These are phyloP conservation scores for Hyles euphorbiae DNA, from an alignment of 1,140 invertebrate species.

Conservation along the genomic window DNA sequence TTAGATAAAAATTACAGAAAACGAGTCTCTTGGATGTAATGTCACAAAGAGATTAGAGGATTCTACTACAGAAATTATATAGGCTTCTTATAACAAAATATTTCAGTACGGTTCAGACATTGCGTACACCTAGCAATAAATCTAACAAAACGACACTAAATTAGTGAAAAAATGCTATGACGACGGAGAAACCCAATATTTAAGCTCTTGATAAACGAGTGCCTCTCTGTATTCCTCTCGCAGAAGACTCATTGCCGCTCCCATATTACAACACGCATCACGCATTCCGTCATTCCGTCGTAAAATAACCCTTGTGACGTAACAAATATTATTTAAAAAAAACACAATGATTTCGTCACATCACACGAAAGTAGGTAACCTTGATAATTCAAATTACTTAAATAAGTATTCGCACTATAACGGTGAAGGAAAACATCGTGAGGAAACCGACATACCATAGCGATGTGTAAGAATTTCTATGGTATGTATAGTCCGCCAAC, in stretches of 20 bases:
- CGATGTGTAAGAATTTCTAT: no score
- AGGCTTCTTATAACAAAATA: background rate
- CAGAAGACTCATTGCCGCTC: slow-evolving; percentile 6
- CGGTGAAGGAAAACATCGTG: no score
- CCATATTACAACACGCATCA: slow-evolving; percentile 3
- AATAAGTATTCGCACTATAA: slow-evolving; percentile 9
- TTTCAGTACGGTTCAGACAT: no score
- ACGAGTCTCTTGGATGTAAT: no score
- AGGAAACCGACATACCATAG: no score
- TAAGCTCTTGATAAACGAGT: slow-evolving; percentile 32
- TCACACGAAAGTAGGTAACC: slow-evolving; percentile 8
- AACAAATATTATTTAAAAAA: no score
- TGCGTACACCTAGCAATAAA: no score
- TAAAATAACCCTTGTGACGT: no score
- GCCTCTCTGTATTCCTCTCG: slow-evolving; percentile 28
- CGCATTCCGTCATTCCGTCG: no score
- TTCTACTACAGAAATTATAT: background rate
- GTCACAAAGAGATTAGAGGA: no score
- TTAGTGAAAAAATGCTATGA: slow-evolving; percentile 32
- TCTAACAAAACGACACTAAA: slow-evolving; percentile 22
- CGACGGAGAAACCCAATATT: slow-evolving; percentile 18
- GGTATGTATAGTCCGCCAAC: no score
- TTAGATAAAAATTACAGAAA: no score
- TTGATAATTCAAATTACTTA: slow-evolving; percentile 13
- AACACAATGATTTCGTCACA: background rate